phyloP scores from a whole-genome alignment of 2,113 vertebrate genomes.

The Semicossyphus pulcher region DNA sequence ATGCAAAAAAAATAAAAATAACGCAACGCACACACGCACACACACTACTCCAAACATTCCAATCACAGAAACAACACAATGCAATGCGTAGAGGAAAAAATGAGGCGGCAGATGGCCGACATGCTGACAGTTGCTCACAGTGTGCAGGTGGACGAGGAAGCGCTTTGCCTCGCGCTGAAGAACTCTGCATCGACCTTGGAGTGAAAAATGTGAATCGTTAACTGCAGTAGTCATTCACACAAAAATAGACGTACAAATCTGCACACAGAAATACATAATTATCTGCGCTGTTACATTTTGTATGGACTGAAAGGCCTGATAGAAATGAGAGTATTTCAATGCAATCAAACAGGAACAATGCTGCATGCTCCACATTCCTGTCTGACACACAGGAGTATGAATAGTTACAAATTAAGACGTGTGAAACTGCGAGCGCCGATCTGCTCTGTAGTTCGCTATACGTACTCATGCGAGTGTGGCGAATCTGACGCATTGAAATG shows the following conservation, averaged over 20 bases:
- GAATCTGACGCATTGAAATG: slow-evolving; percentile 45
- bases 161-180: slow-evolving; percentile 22
- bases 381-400: slow-evolving; percentile 15
- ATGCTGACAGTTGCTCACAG: slow-evolving; percentile 63
- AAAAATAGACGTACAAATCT: slow-evolving; percentile 34
- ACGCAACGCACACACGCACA: neutral
- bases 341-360: slow-evolving; percentile 40
- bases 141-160: slow-evolving; percentile 65
- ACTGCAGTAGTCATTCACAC: slow-evolving; percentile 51
- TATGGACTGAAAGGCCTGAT: slow-evolving; percentile 37
- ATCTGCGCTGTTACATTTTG: slow-evolving; percentile 17
- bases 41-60: neutral
- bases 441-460: slow-evolving; percentile 3
- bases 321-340: slow-evolving; percentile 28
- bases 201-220: slow-evolving; percentile 52
- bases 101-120: slow-evolving; percentile 56
- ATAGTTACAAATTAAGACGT: slow-evolving; percentile 47
- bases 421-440: slow-evolving; percentile 28
- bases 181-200: slow-evolving; percentile 60
- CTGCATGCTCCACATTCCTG: slow-evolving; percentile 13
- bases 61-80: slow-evolving; percentile 27
- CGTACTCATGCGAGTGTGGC: neutral
- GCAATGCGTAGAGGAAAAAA: neutral
- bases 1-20: too few relatives aligned
- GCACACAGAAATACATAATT: slow-evolving; percentile 30